These are phyloP conservation scores for Himalopsyche phryganea DNA, from an alignment of 1,140 invertebrate genomes.

Conservation along the genomic window DNA sequence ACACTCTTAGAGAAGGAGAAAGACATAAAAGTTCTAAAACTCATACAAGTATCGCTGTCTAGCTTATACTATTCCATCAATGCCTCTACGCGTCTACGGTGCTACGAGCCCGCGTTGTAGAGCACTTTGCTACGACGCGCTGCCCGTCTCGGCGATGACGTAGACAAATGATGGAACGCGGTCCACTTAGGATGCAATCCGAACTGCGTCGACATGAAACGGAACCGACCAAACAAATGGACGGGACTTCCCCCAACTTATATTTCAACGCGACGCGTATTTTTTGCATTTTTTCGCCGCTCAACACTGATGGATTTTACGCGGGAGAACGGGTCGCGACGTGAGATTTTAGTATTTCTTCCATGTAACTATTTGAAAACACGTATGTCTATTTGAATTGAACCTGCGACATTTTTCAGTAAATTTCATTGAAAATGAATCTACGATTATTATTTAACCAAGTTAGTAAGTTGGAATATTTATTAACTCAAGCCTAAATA, in stretches of 20 bases:
- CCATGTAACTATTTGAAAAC: neutral
- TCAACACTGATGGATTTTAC: slow-evolving; percentile 1
- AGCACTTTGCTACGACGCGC: neutral
- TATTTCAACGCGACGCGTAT: too few relatives aligned
- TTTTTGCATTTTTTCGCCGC: neutral
- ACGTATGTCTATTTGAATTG: too few relatives aligned
- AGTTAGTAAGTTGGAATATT: too few relatives aligned
- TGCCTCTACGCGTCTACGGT: too few relatives aligned
- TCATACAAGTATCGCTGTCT: too few relatives aligned
- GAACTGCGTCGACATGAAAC: slow-evolving; percentile 22
- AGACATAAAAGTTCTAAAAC: too few relatives aligned
- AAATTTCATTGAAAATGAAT: too few relatives aligned
- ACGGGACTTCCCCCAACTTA: slow-evolving; percentile 11
- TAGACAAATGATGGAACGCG: slow-evolving; percentile 29
- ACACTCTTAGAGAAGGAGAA: too few relatives aligned
- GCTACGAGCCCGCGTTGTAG: neutral
- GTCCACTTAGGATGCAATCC: slow-evolving; percentile 35
- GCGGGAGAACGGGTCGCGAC: neutral
- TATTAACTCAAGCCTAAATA: too few relatives aligned
- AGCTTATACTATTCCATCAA: too few relatives aligned
- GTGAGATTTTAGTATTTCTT: neutral
- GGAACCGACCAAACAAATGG: slow-evolving; percentile 34
- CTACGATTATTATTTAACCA: too few relatives aligned
- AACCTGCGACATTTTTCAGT: too few relatives aligned
- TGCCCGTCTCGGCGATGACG: slow-evolving; percentile 19